Base-by-base conservation (phyloP, 2,888 invertebrate genomes). In the Heteromyza rotundicornis region DNA sequence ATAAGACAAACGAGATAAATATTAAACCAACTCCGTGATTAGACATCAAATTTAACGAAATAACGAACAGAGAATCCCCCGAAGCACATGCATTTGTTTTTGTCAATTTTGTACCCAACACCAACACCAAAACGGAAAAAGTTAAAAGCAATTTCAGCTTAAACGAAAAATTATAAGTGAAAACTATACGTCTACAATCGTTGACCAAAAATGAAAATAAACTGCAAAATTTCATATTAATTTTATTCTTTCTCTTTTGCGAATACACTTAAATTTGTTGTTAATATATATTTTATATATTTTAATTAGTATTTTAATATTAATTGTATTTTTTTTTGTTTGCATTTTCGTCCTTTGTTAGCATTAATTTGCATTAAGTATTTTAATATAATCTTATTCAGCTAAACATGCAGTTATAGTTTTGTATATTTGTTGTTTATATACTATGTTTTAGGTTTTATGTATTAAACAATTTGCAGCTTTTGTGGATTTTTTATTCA, bases 361-460 rank as follows among this genome's bases (percentile, higher is more conserved):
- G 47, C 19, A 47, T 7, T 40, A 47, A 47, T 47, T 47, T 19
- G 47, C 47, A 47, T 47, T 8, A 47, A 19, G 3, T 20, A 19
- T 47, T 7, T 7, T 47, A 2, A 14, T 19, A 47, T 27, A 57
- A 57, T 50, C 60, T 60, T 60, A 60, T 22, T 54, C 35, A 55
- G 50, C 55, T 60, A 51, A 50, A 60, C 60, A 60, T 60, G 60
- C 60, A 60, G 16, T 54, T 59, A 47, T 44, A 17, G 23, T 40
- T 57, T 10, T n/a, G n/a, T n/a, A n/a, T n/a, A n/a, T n/a, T n/a
- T n/a, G n/a, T 52, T 36, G 32, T 22, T 20, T 40, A 16, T 22
- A n/a, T 14, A 40, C n/a, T 40, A 40, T 14, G n/a, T n/a, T n/a
- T 27, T 27, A 27, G 27, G 27, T 10, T 27, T 27, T 5, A 27